Percentiles rank a stretch among this genome's conserved stretches.
Conservation (phyloP, 64 coral and sea anemone genomes). For the Cladopsammia gracilis region DNA sequence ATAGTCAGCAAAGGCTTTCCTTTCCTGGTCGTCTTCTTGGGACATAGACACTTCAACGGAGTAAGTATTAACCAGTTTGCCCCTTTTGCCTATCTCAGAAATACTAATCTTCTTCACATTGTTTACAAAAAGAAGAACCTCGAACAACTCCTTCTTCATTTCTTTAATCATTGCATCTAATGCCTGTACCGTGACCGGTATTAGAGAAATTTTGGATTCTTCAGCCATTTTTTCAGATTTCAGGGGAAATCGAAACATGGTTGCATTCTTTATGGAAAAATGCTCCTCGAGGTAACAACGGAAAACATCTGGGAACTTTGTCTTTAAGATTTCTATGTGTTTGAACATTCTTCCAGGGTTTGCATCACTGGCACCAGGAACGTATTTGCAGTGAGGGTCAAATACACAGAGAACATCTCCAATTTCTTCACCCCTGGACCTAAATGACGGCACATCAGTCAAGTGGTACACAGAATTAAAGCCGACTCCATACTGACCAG, state of each 20-base stretch:
- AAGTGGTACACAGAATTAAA: slow-evolving; percentile 94
- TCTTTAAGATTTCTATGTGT: slow-evolving; percentile 44
- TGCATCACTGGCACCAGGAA: slow-evolving; percentile 58
- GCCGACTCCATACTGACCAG: slow-evolving; percentile 87
- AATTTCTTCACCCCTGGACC: slow-evolving; percentile 69
- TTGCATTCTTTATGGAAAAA: slow-evolving; percentile 63
- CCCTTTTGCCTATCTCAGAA: slow-evolving; percentile 25
- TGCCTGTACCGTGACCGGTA: background rate
- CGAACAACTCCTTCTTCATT: slow-evolving; percentile 65
- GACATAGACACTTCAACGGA: slow-evolving; percentile 31
- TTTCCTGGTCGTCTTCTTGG: slow-evolving; percentile 35
- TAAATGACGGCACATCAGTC: slow-evolving; percentile 80
- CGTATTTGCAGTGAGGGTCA: slow-evolving; percentile 77
- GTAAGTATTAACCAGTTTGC: background rate
- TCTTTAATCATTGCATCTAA: slow-evolving; percentile 43
- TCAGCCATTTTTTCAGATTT: slow-evolving; percentile 46
- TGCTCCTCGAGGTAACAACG: slow-evolving; percentile 58
- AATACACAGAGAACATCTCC: slow-evolving; percentile 83
- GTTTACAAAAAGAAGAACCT: slow-evolving; percentile 73
- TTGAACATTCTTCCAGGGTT: slow-evolving; percentile 72
- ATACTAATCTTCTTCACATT: slow-evolving; percentile 69
- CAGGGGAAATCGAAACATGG: slow-evolving; percentile 77
- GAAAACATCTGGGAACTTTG: slow-evolving; percentile 76
- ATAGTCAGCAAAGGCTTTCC: slow-evolving; percentile 46
- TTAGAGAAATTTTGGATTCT: slow-evolving; percentile 28